These are phyloP conservation scores for Andrena marginata DNA, from an alignment of 2,888 invertebrate species.

Conservation along the genomic window DNA sequence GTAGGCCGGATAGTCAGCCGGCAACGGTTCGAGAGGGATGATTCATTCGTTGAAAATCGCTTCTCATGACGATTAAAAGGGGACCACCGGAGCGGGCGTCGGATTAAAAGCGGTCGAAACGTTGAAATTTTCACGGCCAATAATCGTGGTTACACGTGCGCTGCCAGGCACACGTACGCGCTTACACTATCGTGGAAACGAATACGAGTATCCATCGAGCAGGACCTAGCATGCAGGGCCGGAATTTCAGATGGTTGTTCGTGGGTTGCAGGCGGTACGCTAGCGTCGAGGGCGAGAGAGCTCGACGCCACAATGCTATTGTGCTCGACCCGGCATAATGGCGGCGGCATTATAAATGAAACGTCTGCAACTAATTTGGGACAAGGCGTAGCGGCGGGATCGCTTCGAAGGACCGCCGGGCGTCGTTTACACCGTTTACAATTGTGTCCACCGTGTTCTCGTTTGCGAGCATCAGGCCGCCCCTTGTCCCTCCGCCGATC, in stretches of 20 bases:
- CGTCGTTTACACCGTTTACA: slow-evolving; percentile 51
- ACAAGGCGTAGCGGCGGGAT: slow-evolving; percentile 62
- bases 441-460: slow-evolving; percentile 38
- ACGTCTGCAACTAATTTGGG: slow-evolving; percentile 83
- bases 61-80: slow-evolving; percentile 74
- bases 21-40: slow-evolving; percentile 59
- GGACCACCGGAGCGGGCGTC: slow-evolving; percentile 64
- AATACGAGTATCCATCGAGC: slow-evolving; percentile 23
- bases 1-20: slow-evolving; percentile 55
- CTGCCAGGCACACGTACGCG: not conserved
- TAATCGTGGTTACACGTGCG: slow-evolving; percentile 61
- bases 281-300: slow-evolving; percentile 54
- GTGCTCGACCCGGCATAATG: slow-evolving; percentile 75
- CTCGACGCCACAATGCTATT: slow-evolving; percentile 77
- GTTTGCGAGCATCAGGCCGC: slow-evolving; percentile 9
- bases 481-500: slow-evolving; percentile 2
- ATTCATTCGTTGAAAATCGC: slow-evolving; percentile 72
- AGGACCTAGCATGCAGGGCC: slow-evolving; percentile 52
- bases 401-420: slow-evolving; percentile 37
- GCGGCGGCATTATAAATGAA: slow-evolving; percentile 81
- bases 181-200: slow-evolving; percentile 2
- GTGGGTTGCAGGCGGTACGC: slow-evolving; percentile 36
- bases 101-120: slow-evolving; percentile 74
- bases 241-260: slow-evolving; percentile 62
- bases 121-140: slow-evolving; percentile 79